These are phyloP conservation scores for Phrynosoma platyrhinos DNA, from an alignment of 2,113 vertebrate species.

Conservation along the genomic window DNA sequence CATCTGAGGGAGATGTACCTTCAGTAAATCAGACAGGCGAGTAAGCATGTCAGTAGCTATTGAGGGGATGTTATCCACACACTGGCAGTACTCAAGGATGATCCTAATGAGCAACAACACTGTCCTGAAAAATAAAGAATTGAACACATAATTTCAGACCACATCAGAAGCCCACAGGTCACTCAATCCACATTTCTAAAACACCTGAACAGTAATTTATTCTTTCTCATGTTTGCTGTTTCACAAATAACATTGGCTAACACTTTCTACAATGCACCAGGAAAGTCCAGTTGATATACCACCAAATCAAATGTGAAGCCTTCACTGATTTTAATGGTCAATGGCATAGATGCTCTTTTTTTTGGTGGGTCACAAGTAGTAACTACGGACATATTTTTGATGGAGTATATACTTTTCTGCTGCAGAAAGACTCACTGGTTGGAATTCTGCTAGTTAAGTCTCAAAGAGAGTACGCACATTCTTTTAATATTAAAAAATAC, in stretches of 20 bases:
- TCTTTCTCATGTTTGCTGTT: not conserved
- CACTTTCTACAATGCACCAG: not conserved
- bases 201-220: too few relatives aligned
- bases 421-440: too few relatives aligned
- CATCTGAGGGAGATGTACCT: constrained; percentile 77
- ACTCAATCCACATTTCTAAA: not conserved
- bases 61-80: constrained; percentile 97
- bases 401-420: too few relatives aligned
- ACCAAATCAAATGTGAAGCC: too few relatives aligned
- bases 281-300: too few relatives aligned
- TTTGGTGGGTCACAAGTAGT: too few relatives aligned
- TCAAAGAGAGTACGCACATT: too few relatives aligned
- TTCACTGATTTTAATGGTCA: too few relatives aligned
- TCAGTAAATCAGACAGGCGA: constrained; percentile 93
- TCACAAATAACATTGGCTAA: rapidly evolving
- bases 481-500: constrained; percentile 37
- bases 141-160: not conserved
- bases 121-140: constrained; percentile 81
- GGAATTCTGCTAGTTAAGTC: too few relatives aligned
- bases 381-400: too few relatives aligned
- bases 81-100: constrained; percentile 98
- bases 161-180: constrained; percentile 11
- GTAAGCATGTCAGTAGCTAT: constrained; percentile 96
- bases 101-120: constrained; percentile 97
- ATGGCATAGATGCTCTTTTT: too few relatives aligned